Evolutionary conservation across 2,113 vertebrate genomes (phyloP).

Genomic region (Austrofundulus limnaeus): DNA sequence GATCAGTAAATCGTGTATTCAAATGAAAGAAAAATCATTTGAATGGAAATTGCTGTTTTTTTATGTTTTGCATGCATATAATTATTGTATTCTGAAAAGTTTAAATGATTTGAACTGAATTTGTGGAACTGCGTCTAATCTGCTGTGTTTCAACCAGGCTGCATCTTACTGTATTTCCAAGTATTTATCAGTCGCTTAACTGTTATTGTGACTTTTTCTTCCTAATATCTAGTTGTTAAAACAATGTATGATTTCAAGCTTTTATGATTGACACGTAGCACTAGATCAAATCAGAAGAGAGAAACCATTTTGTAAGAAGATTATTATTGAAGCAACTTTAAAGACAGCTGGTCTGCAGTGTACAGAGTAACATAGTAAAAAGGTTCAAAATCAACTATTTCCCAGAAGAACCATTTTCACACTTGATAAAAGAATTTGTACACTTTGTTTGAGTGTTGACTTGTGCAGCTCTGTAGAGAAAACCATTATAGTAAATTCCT

Average conservation of each 20-base stretch:
- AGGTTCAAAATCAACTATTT: constrained; percentile 25
- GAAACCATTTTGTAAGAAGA: constrained; percentile 1
- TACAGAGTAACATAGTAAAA: constrained; percentile 38
- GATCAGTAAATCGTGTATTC: constrained; percentile 27
- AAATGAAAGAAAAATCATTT: constrained; percentile 17
- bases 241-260: constrained; percentile 18
- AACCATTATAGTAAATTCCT: constrained; percentile 7
- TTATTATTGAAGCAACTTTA: constrained; percentile 19
- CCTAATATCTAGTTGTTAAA: constrained; percentile 5
- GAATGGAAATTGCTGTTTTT: constrained; percentile 18
- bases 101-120: constrained; percentile 34
- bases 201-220: constrained; percentile 3
- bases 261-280: constrained; percentile 9
- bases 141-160: constrained; percentile 34
- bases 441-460: constrained; percentile 15
- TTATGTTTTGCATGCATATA: constrained; percentile 62
- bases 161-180: constrained; percentile 37
- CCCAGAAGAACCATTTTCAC: constrained; percentile 12
- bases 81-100: constrained; percentile 43
- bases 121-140: constrained; percentile 25
- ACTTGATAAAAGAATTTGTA: constrained; percentile 10
- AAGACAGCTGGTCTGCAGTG: constrained; percentile 72
- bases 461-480: constrained; percentile 15
- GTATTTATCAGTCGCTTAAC: constrained; percentile 38
- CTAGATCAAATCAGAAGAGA: constrained; percentile 20